Conservation (phyloP, 1,140 invertebrate species). For the Lepidotrigona ventralis region DNA sequence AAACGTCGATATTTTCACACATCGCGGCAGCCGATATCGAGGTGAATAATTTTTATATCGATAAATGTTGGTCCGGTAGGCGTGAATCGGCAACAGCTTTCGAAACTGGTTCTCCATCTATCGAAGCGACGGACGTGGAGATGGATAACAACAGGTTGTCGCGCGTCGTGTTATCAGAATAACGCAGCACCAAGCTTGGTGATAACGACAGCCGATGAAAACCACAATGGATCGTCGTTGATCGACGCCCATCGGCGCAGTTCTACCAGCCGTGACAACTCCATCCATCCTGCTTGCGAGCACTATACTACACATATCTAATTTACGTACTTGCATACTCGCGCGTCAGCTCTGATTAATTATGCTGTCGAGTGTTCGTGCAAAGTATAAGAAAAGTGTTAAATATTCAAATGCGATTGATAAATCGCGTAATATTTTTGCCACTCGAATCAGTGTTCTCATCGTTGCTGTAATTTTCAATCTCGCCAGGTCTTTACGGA, state of each 20-base stretch:
- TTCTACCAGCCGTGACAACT: not conserved
- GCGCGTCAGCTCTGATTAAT: not conserved
- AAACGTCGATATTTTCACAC: not conserved
- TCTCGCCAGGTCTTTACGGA: too few species aligned
- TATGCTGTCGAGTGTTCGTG: not conserved
- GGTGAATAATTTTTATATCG: conserved; percentile 1
- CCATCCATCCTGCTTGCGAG: not conserved
- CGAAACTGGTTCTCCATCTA: conserved; percentile 39
- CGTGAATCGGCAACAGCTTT: conserved; percentile 39
- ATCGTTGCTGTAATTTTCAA: too few species aligned
- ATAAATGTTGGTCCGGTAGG: not conserved
- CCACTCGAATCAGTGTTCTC: too few species aligned
- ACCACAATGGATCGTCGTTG: not conserved
- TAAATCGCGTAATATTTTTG: too few species aligned
- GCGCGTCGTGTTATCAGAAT: conserved; percentile 38
- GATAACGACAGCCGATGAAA: conserved; percentile 42
- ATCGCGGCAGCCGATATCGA: not conserved
- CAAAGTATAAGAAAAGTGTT: not conserved
- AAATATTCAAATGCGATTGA: too few species aligned
- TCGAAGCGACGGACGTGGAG: not conserved
- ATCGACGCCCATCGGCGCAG: conserved; percentile 2
- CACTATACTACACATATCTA: not conserved
- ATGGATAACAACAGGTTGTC: conserved; percentile 44
- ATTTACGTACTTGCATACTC: not conserved
- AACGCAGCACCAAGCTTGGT: conserved; percentile 4